phyloP scores from a whole-genome alignment of 2,888 invertebrate genomes.

The Polia nebulosa region DNA sequence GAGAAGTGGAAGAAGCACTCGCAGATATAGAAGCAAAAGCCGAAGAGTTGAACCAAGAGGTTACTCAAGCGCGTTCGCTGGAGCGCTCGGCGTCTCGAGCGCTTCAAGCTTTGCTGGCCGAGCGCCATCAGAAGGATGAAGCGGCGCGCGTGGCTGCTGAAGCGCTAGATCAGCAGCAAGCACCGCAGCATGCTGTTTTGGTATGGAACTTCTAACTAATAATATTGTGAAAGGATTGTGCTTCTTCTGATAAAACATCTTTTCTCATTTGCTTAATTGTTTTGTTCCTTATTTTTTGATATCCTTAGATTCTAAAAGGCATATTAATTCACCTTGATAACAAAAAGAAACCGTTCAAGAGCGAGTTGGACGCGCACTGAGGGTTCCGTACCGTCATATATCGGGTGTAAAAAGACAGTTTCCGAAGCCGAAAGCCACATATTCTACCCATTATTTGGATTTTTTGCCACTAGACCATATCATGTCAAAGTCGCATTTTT shows the following conservation, averaged over 20 bases:
- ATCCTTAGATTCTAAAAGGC: neutral
- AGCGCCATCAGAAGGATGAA: constrained; percentile 74
- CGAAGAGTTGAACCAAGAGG: constrained; percentile 77
- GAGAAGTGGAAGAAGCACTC: constrained; percentile 75
- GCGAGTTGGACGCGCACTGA: neutral
- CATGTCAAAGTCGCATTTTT: too few species aligned
- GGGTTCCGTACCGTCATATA: neutral
- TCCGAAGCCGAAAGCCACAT: too few species aligned
- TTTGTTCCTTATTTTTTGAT: neutral
- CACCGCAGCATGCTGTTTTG: constrained; percentile 80
- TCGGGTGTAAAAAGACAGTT: too few species aligned
- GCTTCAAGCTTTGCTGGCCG: constrained; percentile 78
- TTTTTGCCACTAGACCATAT: too few species aligned
- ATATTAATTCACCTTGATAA: neutral
- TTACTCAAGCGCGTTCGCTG: constrained; percentile 77
- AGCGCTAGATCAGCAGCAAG: constrained; percentile 76
- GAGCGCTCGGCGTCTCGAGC: constrained; percentile 79
- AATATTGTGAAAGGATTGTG: neutral
- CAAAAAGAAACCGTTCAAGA: neutral
- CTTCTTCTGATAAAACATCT: too few species aligned
- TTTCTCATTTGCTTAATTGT: neutral
- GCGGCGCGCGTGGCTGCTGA: constrained; percentile 76
- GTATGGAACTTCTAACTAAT: constrained; percentile 61
- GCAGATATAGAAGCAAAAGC: constrained; percentile 76
- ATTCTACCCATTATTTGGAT: too few species aligned